Evolutionary conservation across 2,888 invertebrate genomes (phyloP), one percentile per base, ranked within the genome.

Genomic region (Epinotia demarniana): DNA sequence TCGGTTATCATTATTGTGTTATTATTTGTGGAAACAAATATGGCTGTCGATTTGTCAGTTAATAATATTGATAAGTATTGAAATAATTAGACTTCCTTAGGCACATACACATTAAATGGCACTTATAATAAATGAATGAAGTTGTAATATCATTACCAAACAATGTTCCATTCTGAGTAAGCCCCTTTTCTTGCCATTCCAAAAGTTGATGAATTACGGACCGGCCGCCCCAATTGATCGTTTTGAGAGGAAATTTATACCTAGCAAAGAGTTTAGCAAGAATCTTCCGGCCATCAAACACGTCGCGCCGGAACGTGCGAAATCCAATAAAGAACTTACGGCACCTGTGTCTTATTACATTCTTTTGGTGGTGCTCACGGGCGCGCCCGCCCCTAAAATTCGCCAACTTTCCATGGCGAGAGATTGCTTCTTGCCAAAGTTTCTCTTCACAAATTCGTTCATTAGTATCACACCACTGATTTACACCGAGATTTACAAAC

Each of bases 291-390:
- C 91, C 89, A 92, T 93, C 93, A 92, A 90, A 91, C 91, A 93
- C 92, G 92, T 92, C 92, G 89, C 84, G 83, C 83, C 78, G 92
- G 92, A 92, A 91, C 92, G 92, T 89, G 91, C 89, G 90, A 92
- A 93, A 94, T 93, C 92, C 92, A 93, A 94, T 94, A 94, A 94
- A 92, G 92, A 92, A 92, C 86, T 89, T 86, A 88, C 87, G 87
- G 88, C 93, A 94, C 93, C 93, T 94, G 93, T 87, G 88, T 90
- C 91, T 92, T 93, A 93, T 94, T 93, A 93, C 93, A 93, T 94
- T 93, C 93, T 90, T 92, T 89, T 86, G 88, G 89, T 88, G 91
- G 87, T 90, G 88, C 90, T 89, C 86, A 87, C 86, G 86, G 87
- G 87, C 84, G 85, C 87, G 85, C 79, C 82, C 87, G 85, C 79